phyloP scores from a whole-genome alignment of 2,888 invertebrate species.

The Tipula lateralis region DNA sequence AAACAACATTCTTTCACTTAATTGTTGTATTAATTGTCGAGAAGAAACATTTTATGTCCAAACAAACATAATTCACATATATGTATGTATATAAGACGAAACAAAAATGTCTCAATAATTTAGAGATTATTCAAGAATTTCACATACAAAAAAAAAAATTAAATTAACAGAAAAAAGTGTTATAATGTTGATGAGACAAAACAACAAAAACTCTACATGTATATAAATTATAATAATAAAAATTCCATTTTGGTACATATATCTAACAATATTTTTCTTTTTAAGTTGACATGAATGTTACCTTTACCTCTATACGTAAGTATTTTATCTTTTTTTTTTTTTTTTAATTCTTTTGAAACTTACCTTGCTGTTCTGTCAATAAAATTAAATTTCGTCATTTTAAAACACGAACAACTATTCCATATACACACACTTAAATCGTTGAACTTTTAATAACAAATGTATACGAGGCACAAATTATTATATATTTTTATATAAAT shows the following conservation, averaged over 20 bases:
- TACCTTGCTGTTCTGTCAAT: slow-evolving; percentile 28
- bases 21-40: background rate
- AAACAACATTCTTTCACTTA: slow-evolving; percentile 5
- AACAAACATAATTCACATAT: slow-evolving; percentile 28
- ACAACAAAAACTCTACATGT: background rate
- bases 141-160: background rate
- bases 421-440: background rate
- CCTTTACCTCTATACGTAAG: slow-evolving; percentile 27
- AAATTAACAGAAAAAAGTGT: background rate
- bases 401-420: background rate
- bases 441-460: background rate
- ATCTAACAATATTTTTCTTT: slow-evolving; percentile 25
- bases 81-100: background rate
- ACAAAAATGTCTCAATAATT: background rate
- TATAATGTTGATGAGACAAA: slow-evolving; percentile 11
- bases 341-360: background rate
- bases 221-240: slow-evolving; percentile 2
- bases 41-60: background rate
- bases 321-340: slow-evolving; percentile 24
- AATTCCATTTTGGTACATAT: slow-evolving; percentile 11
- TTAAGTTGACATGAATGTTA: slow-evolving; percentile 27
- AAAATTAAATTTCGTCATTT: slow-evolving; percentile 25
- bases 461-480: background rate
- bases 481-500: background rate
- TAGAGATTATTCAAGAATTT: background rate